Base-by-base conservation (phyloP, 1,140 invertebrate species). In the Oscheius sp. region DNA sequence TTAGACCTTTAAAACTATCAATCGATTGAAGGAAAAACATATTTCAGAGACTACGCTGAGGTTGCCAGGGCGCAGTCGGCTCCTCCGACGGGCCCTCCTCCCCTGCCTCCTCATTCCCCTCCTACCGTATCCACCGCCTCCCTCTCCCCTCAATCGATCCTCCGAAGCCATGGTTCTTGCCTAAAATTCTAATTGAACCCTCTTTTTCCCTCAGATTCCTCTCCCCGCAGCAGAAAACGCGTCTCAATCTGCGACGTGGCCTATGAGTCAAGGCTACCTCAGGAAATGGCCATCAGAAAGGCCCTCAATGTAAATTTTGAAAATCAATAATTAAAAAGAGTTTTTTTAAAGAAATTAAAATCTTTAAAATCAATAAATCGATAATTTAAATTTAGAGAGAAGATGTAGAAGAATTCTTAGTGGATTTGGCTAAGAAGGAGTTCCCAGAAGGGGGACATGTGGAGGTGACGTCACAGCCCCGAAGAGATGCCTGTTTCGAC, bases 401-500 rank as follows among this genome's bases (percentile, higher is more conserved):
- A 55, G 49, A 55, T 23, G 49, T 55, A 7, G 49, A 55, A 26
- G 49, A 55, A 20, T 55, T 55, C 23, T 55, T 55, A 26, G 49
- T 55, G 28, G 7, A 15, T 55, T 26, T 55, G 49, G 49, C 49
- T 23, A 55, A 55, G 49, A 55, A 55, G 23, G 49, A 55, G 28
- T 55, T 55, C 49, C 49, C 49, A 4, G 49, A 23, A 23, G 49
- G 49, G 23, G 49, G 49, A 55, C 49, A 55, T 55, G 49, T 55
- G 15, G 49, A 55, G 28, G 49, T 55, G 49, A 55, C 49, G 7
- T 55, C 49, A 26, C 7, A 55, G 28, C 49, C 49, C 28, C 49
- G 15, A 26, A 15, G 49, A 55, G 49, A 55, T 55, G 49, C 49
- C 7, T 55, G 49, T 26, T 55, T 55, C 23, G 49, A 55, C 28